A percentile compares a stretch with the other conserved stretches of the same genome.
phyloP scores from a whole-genome alignment of 2,797 vertebrate genomes.

The Psittacula echo region DNA sequence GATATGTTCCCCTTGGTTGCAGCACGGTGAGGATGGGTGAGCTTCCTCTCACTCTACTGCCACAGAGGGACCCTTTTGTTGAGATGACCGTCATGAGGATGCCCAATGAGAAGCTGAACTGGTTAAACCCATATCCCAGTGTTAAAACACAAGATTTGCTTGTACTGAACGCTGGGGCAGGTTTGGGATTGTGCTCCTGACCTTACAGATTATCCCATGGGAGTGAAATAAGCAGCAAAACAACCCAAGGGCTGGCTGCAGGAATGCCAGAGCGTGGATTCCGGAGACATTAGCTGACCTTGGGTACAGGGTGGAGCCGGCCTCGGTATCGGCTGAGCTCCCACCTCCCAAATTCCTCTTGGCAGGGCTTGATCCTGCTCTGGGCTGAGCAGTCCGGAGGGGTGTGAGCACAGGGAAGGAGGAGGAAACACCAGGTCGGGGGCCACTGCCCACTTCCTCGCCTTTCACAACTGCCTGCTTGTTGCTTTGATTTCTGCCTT shows the following conservation, averaged over 20 bases:
- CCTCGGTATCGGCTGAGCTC: not conserved
- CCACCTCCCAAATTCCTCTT: not conserved
- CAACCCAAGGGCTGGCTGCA: accelerated
- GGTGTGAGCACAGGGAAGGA: not conserved
- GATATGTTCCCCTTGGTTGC: not conserved
- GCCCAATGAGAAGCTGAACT: accelerated
- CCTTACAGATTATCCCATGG: accelerated
- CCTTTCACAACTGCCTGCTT: not conserved
- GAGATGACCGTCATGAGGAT: accelerated
- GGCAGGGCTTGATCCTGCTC: no score
- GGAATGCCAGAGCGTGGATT: accelerated
- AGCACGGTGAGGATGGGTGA: not conserved
- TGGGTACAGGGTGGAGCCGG: not conserved
- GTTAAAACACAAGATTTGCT: not conserved
- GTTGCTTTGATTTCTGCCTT: not conserved
- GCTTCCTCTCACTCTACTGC: not conserved
- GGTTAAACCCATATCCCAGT: not conserved
- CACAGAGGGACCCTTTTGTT: not conserved
- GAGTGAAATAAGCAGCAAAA: not conserved
- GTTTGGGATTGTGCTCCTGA: not conserved
- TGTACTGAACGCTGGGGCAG: accelerated
- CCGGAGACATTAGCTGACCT: accelerated
- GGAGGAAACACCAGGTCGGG: not conserved
- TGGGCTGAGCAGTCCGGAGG: not conserved
- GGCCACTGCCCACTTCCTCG: not conserved